A percentile compares a stretch with the other conserved stretches of the same genome.
Conservation (phyloP, 2,888 invertebrate species). For the Tipula lateralis region DNA sequence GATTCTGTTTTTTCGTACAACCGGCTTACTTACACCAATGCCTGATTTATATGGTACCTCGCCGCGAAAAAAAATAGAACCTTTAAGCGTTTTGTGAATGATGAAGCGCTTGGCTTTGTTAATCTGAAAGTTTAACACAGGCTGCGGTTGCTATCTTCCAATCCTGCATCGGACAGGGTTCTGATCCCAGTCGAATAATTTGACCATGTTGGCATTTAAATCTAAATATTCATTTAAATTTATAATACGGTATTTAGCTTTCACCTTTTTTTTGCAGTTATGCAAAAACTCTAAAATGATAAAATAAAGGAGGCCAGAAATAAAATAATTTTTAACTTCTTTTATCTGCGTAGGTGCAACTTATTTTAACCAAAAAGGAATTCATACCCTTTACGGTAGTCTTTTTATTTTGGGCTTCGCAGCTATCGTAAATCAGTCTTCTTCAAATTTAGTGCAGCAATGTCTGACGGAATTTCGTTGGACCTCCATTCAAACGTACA, state of each 20-base stretch:
- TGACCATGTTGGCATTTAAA: neutral
- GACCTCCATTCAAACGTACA: too few species aligned
- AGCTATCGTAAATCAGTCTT: neutral
- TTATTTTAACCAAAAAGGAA: neutral
- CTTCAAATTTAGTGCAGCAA: neutral
- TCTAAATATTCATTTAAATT: too few species aligned
- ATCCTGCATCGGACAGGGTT: too few species aligned
- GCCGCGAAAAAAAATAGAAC: too few species aligned
- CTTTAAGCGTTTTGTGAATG: too few species aligned
- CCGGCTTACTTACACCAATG: too few species aligned
- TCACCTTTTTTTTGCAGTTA: neutral
- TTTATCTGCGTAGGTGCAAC: neutral
- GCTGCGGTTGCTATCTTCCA: too few species aligned
- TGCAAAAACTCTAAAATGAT: neutral
- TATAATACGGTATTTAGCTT: neutral
- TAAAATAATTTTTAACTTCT: neutral
- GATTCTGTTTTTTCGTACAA: too few species aligned
- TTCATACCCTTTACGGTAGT: neutral
- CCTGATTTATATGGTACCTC: too few species aligned
- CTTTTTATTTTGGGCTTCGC: too few species aligned
- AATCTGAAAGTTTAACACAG: too few species aligned
- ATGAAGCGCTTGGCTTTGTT: too few species aligned
- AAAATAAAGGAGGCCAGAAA: neutral
- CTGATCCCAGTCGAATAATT: neutral
- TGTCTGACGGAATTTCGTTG: neutral